phyloP scores from a whole-genome alignment of 2,797 vertebrate species.

The Margarornis squamiger region DNA sequence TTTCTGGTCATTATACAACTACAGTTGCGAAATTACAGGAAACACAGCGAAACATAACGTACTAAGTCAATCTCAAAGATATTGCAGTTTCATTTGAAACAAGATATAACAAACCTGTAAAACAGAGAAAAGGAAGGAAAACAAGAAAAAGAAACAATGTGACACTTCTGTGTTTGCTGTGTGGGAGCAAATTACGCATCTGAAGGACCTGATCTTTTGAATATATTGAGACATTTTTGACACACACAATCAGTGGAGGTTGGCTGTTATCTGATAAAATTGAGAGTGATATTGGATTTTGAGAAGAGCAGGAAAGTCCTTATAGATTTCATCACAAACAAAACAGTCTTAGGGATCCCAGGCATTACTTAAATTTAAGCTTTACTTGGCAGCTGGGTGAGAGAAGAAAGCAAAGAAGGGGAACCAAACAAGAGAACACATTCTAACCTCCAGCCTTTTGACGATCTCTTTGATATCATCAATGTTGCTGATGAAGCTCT shows the following conservation, averaged over 20 bases:
- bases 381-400: accelerated
- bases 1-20: neutral
- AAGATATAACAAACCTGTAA: neutral
- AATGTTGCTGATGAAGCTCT: slow-evolving; percentile 88
- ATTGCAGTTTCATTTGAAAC: neutral
- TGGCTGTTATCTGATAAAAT: neutral
- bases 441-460: slow-evolving; percentile 92
- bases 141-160: neutral
- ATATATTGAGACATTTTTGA: neutral
- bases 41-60: neutral
- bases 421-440: slow-evolving; percentile 6
- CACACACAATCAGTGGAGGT: neutral
- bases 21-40: neutral
- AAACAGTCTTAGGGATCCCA: neutral
- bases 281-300: neutral
- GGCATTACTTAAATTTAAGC: neutral
- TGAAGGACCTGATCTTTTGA: neutral
- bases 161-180: neutral
- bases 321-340: accelerated
- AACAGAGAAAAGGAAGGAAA: neutral
- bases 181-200: neutral
- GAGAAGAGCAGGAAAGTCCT: neutral
- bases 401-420: neutral
- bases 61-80: neutral
- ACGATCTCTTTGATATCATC: slow-evolving; percentile 97